Conservation (phyloP, 1,140 invertebrate genomes). For the Gryllus bimaculatus region DNA sequence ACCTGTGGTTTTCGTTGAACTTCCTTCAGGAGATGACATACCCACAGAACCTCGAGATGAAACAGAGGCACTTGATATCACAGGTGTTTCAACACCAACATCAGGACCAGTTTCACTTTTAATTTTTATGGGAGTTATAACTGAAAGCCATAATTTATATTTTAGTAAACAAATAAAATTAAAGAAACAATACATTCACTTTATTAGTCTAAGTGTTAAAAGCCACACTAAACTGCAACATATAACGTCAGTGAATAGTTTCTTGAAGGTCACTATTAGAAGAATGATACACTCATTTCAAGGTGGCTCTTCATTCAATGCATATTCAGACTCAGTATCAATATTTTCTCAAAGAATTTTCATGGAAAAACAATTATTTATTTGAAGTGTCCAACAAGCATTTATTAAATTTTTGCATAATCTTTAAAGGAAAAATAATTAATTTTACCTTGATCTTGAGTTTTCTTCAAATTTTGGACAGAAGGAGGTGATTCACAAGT, state of each 20-base stretch:
- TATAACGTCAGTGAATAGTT: no score
- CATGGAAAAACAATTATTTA: no score
- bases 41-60: not conserved
- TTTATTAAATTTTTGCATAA: no score
- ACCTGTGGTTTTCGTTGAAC: conserved; percentile 16
- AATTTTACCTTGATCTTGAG: not conserved
- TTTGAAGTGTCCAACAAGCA: no score
- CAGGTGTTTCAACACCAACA: not conserved
- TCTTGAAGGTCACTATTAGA: no score
- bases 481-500: not conserved
- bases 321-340: no score
- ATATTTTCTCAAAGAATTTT: no score
- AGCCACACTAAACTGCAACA: no score
- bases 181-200: not conserved
- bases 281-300: no score
- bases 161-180: not conserved
- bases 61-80: not conserved
- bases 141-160: not conserved
- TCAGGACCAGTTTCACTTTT: not conserved
- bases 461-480: not conserved
- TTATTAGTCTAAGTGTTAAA: no score
- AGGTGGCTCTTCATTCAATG: no score
- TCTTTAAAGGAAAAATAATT: not conserved
- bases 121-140: not conserved
- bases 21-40: conserved; percentile 14